Percentiles rank a stretch among this genome's conserved stretches.
Conservation (phyloP, 1,140 invertebrate species). For the Bombus pascuorum region DNA sequence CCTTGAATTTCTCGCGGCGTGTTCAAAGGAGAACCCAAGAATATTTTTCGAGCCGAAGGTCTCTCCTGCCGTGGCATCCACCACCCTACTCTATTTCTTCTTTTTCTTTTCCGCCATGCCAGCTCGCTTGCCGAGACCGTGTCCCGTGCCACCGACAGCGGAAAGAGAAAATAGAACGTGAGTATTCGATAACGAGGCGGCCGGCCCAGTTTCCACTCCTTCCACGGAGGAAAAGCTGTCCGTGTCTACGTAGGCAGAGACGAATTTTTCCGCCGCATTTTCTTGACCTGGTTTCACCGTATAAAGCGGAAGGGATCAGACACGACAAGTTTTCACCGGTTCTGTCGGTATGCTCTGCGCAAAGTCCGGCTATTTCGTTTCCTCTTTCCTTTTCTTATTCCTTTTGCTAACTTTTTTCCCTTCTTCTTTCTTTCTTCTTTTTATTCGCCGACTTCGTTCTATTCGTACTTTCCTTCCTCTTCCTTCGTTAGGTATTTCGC, state of each 20-base stretch:
- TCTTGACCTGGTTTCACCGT: conserved; percentile 47
- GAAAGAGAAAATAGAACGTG: conserved; percentile 51
- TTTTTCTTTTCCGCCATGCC: background rate
- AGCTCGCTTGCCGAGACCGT: background rate
- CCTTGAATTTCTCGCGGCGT: conserved; percentile 25
- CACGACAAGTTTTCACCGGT: conserved; percentile 34
- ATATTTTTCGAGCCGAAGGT: conserved; percentile 38
- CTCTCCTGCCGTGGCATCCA: background rate
- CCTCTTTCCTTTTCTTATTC: too few relatives aligned
- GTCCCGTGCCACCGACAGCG: conserved; percentile 32
- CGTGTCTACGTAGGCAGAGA: conserved; percentile 45
- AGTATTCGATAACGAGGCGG: conserved; percentile 55
- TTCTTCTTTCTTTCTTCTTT: background rate
- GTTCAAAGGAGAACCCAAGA: conserved; percentile 30
- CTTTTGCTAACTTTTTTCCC: background rate
- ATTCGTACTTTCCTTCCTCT: background rate
- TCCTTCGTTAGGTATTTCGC: background rate
- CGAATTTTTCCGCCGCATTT: conserved; percentile 54
- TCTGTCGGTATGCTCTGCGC: background rate
- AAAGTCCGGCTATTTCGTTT: conserved; percentile 18
- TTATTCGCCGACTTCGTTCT: background rate
- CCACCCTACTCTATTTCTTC: background rate
- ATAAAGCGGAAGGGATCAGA: conserved; percentile 52
- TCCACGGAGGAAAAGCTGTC: conserved; percentile 33
- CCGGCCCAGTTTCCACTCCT: conserved; percentile 46